Conservation (phyloP, 2,888 invertebrate genomes). For the Plemyria rubiginata region DNA sequence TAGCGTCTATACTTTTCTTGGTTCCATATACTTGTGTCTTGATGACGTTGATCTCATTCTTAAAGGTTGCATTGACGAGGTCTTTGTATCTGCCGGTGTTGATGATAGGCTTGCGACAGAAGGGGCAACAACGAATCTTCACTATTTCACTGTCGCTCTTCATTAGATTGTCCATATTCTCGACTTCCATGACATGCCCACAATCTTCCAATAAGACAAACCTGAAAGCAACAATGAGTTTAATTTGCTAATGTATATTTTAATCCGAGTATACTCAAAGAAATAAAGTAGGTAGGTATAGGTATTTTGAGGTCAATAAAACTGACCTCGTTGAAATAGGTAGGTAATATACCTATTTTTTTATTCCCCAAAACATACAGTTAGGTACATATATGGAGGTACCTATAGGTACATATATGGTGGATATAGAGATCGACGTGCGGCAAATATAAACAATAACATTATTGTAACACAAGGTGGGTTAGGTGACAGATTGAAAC, state of each 20-base stretch:
- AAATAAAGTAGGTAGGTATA: too few species aligned
- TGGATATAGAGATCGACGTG: too few species aligned
- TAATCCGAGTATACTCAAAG: too few species aligned
- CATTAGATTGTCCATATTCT: slow-evolving; percentile 75
- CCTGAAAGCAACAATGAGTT: slow-evolving; percentile 54
- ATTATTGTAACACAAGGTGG: too few species aligned
- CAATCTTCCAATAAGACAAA: slow-evolving; percentile 83
- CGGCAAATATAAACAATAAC: too few species aligned
- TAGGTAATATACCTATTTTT: too few species aligned
- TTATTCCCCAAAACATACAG: too few species aligned
- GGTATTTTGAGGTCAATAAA: too few species aligned
- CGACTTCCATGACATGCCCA: slow-evolving; percentile 75
- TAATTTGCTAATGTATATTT: background rate
- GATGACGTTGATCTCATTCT: slow-evolving; percentile 69
- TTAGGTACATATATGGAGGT: too few species aligned
- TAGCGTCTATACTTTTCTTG: slow-evolving; percentile 47
- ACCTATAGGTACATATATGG: too few species aligned
- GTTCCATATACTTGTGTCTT: slow-evolving; percentile 71
- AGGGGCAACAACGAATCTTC: slow-evolving; percentile 80
- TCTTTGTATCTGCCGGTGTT: slow-evolving; percentile 85
- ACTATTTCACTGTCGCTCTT: slow-evolving; percentile 57
- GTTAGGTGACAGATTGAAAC: too few species aligned
- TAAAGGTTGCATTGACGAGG: slow-evolving; percentile 69
- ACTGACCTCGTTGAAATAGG: too few species aligned
- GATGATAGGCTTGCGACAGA: slow-evolving; percentile 85